A percentile compares a stretch with the other conserved stretches of the same genome.
Conservation (phyloP, 2,888 invertebrate species). For the Heliconius aoede region DNA sequence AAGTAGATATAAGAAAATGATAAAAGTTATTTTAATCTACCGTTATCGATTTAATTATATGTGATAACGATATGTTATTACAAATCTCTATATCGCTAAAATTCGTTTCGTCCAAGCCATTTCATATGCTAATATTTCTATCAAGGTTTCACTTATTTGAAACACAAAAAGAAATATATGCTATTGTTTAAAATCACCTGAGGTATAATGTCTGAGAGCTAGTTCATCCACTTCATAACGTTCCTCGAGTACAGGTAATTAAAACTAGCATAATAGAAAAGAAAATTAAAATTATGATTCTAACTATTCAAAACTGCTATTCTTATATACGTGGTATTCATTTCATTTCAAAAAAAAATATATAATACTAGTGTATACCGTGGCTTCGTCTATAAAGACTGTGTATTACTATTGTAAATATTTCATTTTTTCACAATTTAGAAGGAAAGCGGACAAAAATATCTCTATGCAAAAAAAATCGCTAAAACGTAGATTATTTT, state of each 20-base stretch:
- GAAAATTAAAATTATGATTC: neutral
- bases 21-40: too few species aligned
- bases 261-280: slow-evolving; percentile 8
- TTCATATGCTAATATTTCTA: neutral
- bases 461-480: neutral
- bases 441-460: neutral
- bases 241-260: slow-evolving; percentile 12
- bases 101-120: neutral
- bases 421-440: too few species aligned
- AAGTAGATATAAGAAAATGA: too few species aligned
- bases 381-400: neutral
- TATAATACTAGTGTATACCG: neutral
- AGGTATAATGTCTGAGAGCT: neutral
- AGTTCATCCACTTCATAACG: slow-evolving; percentile 7
- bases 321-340: neutral
- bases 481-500: too few species aligned
- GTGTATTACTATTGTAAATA: neutral
- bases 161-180: neutral
- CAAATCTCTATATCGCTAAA: too few species aligned
- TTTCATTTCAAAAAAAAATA: neutral
- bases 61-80: too few species aligned
- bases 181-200: slow-evolving; percentile 8
- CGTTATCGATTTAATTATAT: too few species aligned
- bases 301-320: neutral
- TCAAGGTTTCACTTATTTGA: neutral